Conservation (phyloP, 2,797 vertebrate species). For the Natrix natrix region DNA sequence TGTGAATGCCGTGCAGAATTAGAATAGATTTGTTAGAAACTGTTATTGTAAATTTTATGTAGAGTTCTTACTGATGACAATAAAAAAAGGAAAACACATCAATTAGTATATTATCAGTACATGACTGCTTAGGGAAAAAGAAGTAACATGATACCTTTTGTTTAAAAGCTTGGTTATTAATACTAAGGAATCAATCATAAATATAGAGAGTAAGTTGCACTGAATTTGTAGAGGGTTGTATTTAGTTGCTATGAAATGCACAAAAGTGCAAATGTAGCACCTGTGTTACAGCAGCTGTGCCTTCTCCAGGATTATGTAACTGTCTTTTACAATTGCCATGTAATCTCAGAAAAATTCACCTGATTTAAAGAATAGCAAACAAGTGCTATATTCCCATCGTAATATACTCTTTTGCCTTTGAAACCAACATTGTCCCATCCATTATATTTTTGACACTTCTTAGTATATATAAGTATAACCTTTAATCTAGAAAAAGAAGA, state of each 20-base stretch:
- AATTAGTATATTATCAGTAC: not conserved
- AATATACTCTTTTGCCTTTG: not conserved
- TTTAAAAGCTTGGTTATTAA: not conserved
- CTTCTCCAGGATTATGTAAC: not conserved
- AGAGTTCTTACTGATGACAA: not conserved
- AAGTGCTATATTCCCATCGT: not conserved
- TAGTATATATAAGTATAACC: not conserved
- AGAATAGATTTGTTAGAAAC: not conserved
- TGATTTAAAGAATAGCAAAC: not conserved
- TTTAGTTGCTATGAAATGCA: not conserved
- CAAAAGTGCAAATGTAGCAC: not conserved
- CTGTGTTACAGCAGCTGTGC: not conserved
- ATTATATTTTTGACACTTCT: not conserved
- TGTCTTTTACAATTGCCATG: not conserved
- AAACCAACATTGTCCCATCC: not conserved
- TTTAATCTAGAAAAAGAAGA: not conserved
- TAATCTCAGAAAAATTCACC: not conserved
- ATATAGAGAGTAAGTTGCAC: not conserved
- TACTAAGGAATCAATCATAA: not conserved
- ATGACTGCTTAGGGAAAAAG: not conserved
- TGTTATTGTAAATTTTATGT: not conserved
- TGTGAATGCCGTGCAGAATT: slow-evolving; percentile 2
- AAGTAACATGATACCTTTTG: not conserved
- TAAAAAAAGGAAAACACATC: not conserved
- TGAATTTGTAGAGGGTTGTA: not conserved